phyloP scores from a whole-genome alignment of 1,140 invertebrate species.

The Cydia fagiglandana region DNA sequence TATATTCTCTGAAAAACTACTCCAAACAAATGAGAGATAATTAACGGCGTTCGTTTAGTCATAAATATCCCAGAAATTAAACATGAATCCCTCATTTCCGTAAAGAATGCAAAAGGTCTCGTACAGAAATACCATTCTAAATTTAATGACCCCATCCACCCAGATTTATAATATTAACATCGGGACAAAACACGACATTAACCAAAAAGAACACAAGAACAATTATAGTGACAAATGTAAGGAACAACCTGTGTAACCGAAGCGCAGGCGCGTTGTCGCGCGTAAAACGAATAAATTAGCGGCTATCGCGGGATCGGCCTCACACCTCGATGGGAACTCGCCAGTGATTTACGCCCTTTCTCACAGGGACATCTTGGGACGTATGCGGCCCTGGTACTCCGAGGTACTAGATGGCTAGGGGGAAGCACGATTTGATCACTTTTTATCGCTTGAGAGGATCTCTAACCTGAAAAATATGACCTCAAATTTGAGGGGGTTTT shows the following conservation, averaged over 20 bases:
- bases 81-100: background rate
- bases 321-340: slow-evolving; percentile 75
- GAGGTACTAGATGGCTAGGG: slow-evolving; percentile 24
- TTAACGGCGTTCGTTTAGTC: background rate
- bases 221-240: slow-evolving; percentile 34
- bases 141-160: slow-evolving; percentile 25
- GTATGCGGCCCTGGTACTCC: slow-evolving; percentile 54
- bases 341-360: slow-evolving; percentile 67
- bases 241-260: slow-evolving; percentile 58
- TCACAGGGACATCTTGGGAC: slow-evolving; percentile 52
- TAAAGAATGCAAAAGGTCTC: slow-evolving; percentile 26
- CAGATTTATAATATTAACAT: slow-evolving; percentile 32
- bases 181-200: slow-evolving; percentile 21
- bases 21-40: background rate
- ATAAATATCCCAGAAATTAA: background rate
- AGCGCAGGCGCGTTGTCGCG: slow-evolving; percentile 70
- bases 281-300: slow-evolving; percentile 78
- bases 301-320: slow-evolving; percentile 74
- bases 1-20: too few species aligned
- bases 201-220: slow-evolving; percentile 27
- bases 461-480: background rate
- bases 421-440: background rate
- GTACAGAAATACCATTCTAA: slow-evolving; percentile 22
- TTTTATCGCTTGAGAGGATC: background rate
- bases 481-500: too few species aligned